Conservation (phyloP, 23 tunicate species). For the Halocynthia roretzi region DNA sequence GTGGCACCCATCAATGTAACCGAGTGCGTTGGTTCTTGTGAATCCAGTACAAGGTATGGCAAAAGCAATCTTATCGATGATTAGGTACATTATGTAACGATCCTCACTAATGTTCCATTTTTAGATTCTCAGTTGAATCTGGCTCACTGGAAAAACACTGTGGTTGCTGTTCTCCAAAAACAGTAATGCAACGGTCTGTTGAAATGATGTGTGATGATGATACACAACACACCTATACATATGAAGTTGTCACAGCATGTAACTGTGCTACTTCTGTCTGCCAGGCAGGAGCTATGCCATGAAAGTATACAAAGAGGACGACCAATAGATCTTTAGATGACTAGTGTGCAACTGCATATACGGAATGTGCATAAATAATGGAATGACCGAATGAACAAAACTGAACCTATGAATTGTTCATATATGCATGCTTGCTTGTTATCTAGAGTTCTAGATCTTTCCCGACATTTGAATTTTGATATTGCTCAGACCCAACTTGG, state of each 20-base stretch:
- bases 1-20: constrained; percentile 3
- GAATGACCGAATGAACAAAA: too few species aligned
- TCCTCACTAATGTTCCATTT: not conserved
- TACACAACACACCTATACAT: not conserved
- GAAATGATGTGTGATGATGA: constrained; percentile 12
- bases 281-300: too few species aligned
- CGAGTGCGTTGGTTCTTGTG: constrained; percentile 12
- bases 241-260: constrained; percentile 5
- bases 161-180: constrained; percentile 19
- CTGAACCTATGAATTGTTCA: too few species aligned
- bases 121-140: not conserved
- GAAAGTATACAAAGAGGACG: too few species aligned
- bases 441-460: too few species aligned
- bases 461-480: too few species aligned
- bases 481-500: too few species aligned
- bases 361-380: too few species aligned
- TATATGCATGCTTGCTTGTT: too few species aligned
- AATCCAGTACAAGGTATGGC: constrained; percentile 18
- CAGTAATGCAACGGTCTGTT: not conserved
- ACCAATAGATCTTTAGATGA: too few species aligned
- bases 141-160: constrained; percentile 19
- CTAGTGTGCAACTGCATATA: too few species aligned
- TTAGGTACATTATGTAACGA: not conserved
- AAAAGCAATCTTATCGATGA: not conserved
- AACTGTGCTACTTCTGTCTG: not conserved